These are phyloP conservation scores for Acinonyx jubatus DNA, from an alignment of 2,113 vertebrate genomes.

Conservation along the genomic window DNA sequence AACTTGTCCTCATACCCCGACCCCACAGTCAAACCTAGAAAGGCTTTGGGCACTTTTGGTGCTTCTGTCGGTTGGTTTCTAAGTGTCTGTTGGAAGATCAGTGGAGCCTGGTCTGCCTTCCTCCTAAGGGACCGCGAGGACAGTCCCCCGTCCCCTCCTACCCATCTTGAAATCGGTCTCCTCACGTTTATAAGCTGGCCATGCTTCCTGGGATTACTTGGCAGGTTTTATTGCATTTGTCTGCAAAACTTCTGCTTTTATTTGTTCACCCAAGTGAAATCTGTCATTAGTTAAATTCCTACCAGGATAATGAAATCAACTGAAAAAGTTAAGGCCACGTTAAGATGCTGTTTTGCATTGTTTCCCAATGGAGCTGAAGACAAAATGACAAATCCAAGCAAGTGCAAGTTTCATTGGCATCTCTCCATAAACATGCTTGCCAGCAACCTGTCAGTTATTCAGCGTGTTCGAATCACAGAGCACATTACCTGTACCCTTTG, in stretches of 20 bases:
- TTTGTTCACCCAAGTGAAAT: neutral
- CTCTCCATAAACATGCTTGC: neutral
- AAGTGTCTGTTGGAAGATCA: neutral
- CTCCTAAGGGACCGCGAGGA: neutral
- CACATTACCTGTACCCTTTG: neutral
- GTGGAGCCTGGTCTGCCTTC: neutral
- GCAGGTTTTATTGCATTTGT: constrained; percentile 9
- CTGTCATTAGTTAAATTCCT: neutral
- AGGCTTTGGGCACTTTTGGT: neutral
- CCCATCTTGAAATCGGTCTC: neutral
- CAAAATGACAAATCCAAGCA: neutral
- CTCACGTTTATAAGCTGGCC: neutral
- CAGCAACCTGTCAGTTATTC: neutral
- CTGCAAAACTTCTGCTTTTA: neutral
- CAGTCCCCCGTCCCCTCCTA: neutral
- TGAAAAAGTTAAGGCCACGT: neutral
- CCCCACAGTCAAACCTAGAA: neutral
- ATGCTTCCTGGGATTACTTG: neutral
- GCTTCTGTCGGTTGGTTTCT: constrained; percentile 17
- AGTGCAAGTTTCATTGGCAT: neutral
- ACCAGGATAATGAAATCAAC: neutral
- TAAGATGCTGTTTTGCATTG: neutral
- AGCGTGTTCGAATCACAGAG: neutral
- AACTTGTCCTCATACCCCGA: neutral
- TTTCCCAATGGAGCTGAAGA: neutral